Evolutionary conservation across 2,888 invertebrate genomes (phyloP).

Genomic region (Nomada hirtipes): DNA sequence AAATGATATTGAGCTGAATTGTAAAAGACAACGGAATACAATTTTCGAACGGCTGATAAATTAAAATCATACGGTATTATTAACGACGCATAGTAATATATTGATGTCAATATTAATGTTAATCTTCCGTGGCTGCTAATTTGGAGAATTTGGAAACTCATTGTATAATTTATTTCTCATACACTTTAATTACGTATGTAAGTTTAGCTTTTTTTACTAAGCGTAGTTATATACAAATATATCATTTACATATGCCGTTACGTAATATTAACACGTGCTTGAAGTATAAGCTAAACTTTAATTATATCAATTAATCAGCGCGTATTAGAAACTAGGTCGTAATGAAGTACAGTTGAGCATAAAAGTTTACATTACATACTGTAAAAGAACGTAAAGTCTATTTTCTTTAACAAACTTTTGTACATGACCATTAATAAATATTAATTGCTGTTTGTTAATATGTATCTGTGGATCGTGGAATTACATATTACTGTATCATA

Average conservation of each 20-base stretch:
- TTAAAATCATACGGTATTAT: slow-evolving; percentile 3
- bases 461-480: slow-evolving; percentile 18
- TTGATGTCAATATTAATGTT: slow-evolving; percentile 45
- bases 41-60: background rate
- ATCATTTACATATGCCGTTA: slow-evolving; percentile 28
- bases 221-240: slow-evolving; percentile 22
- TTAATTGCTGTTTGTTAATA: slow-evolving; percentile 29
- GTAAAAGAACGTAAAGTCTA: slow-evolving; percentile 20
- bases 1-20: slow-evolving; percentile 14
- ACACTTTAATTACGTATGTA: slow-evolving; percentile 19
- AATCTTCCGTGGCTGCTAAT: slow-evolving; percentile 38
- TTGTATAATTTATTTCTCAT: slow-evolving; percentile 23
- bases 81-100: slow-evolving; percentile 30
- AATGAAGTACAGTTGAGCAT: slow-evolving; percentile 1
- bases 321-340: slow-evolving; percentile 12
- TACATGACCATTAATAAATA: slow-evolving; percentile 19
- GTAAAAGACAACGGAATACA: slow-evolving; percentile 10
- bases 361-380: slow-evolving; percentile 45
- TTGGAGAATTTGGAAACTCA: slow-evolving; percentile 18
- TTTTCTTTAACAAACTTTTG: slow-evolving; percentile 14
- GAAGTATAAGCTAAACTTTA: slow-evolving; percentile 25
- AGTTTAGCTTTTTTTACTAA: background rate
- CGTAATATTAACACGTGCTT: slow-evolving; percentile 19
- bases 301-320: background rate
- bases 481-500: slow-evolving; percentile 22